Percentiles rank a stretch among this genome's conserved stretches.
These are phyloP conservation scores for Archaeoteleia sp. DNA, from an alignment of 2,888 invertebrate species.

Conservation along the genomic window DNA sequence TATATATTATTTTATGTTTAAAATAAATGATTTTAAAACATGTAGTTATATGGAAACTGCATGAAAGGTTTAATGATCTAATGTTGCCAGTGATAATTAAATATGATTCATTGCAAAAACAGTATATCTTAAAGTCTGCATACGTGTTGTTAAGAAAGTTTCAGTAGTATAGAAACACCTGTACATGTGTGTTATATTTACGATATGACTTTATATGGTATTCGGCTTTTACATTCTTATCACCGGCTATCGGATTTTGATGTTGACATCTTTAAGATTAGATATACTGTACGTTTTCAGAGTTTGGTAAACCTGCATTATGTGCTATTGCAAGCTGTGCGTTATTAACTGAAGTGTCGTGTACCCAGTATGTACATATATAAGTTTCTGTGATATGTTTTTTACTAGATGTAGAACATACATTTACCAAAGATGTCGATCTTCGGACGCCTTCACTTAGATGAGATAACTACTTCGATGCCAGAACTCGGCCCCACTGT, in stretches of 20 bases:
- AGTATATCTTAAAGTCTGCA: no score
- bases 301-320: conserved; percentile 18
- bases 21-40: no score
- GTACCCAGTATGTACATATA: neutral
- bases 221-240: conserved; percentile 28
- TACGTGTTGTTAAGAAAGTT: no score
- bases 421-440: conserved; percentile 58
- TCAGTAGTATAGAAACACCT: neutral
- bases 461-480: conserved; percentile 79
- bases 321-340: conserved; percentile 10
- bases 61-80: no score
- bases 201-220: conserved; percentile 16
- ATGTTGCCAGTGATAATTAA: no score
- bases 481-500: conserved; percentile 81
- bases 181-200: conserved; percentile 14
- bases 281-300: conserved; percentile 55
- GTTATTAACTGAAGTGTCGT: conserved; percentile 3
- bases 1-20: no score
- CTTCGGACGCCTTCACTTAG: conserved; percentile 72
- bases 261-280: conserved; percentile 63
- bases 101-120: neutral
- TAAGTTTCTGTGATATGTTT: conserved; percentile 18
- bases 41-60: no score
- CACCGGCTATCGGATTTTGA: conserved; percentile 33
- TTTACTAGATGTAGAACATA: conserved; percentile 8